phyloP scores from a whole-genome alignment of 2,888 invertebrate genomes.

The Tricholauxania praeusta region DNA sequence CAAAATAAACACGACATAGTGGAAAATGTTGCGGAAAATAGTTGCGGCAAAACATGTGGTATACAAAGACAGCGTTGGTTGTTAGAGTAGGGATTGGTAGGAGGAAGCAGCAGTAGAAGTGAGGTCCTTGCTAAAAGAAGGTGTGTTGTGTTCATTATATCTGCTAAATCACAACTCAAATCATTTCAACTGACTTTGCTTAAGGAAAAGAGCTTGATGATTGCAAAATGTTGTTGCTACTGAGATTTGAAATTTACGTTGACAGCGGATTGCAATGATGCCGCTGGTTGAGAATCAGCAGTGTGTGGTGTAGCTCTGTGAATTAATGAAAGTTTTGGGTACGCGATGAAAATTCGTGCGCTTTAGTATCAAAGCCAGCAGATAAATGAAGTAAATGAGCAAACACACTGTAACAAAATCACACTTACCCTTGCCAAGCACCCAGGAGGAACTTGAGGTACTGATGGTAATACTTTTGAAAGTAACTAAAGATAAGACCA shows the following conservation, averaged over 20 bases:
- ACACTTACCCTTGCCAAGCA: no score
- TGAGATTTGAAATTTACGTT: no score
- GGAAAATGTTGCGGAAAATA: conserved; percentile 29
- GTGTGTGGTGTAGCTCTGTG: conserved; percentile 30
- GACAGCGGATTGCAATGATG: no score
- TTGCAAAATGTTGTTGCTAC: no score
- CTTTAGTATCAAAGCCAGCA: background rate
- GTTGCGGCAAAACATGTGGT: conserved; percentile 4
- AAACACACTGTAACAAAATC: conserved; percentile 18
- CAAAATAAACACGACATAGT: conserved; percentile 20
- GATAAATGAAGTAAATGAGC: background rate
- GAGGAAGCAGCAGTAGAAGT: background rate
- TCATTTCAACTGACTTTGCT: background rate
- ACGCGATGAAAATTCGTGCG: background rate
- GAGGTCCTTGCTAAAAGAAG: background rate
- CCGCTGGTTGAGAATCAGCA: no score
- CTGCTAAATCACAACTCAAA: background rate
- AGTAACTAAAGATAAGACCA: no score
- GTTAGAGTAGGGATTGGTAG: background rate
- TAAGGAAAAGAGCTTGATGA: no score
- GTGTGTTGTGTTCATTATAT: background rate
- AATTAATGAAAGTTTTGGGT: background rate
- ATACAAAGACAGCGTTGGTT: background rate
- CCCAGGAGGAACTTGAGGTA: no score
- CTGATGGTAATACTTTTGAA: no score